phyloP scores from a whole-genome alignment of 2,797 vertebrate genomes.

The Protosalanx chinensis region DNA sequence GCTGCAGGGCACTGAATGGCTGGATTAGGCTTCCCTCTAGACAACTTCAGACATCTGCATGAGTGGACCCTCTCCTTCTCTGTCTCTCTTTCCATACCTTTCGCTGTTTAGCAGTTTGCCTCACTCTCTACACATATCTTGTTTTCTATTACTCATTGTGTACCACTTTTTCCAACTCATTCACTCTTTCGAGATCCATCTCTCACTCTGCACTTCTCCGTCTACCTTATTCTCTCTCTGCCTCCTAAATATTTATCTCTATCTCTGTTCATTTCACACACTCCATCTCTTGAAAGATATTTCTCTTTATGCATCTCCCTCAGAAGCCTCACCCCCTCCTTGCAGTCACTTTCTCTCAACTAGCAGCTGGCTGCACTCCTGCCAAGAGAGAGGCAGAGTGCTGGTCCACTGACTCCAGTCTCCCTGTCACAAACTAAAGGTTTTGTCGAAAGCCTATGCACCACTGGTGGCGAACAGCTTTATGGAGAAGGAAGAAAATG shows the following conservation, averaged over 20 bases:
- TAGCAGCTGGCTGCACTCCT: neutral
- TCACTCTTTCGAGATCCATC: no score
- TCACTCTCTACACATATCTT: no score
- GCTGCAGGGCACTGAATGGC: conserved; percentile 20
- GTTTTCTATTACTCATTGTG: no score
- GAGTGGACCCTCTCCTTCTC: conserved; percentile 19
- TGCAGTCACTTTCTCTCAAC: neutral
- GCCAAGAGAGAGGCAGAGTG: neutral
- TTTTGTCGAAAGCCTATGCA: conserved; percentile 35
- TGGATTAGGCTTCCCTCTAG: conserved; percentile 44
- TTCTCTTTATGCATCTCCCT: no score
- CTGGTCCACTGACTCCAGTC: neutral
- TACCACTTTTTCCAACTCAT: neutral
- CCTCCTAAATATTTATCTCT: neutral
- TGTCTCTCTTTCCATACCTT: neutral
- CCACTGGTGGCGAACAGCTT: conserved; percentile 32
- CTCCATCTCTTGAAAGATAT: neutral
- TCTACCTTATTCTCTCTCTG: neutral
- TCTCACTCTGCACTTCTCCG: neutral
- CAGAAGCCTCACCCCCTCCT: no score
- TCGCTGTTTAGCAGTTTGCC: no score
- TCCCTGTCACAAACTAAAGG: conserved; percentile 46
- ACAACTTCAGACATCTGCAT: conserved; percentile 25
- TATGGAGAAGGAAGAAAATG: conserved; percentile 38
- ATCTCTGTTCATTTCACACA: neutral